Conservation (phyloP, 2,113 vertebrate species). For the Macheiramphus alcinus region DNA sequence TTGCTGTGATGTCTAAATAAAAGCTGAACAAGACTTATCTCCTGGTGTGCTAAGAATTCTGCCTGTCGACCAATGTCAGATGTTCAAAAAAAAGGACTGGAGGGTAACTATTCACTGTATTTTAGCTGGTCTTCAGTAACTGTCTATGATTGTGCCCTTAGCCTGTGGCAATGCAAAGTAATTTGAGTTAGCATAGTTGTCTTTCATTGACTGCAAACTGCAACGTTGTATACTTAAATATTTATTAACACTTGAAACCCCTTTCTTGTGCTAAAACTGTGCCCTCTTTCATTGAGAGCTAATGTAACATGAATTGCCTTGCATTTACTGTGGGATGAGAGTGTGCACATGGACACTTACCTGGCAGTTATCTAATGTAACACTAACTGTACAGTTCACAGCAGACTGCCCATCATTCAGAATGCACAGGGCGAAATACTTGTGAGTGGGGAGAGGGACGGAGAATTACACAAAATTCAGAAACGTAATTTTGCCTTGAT, state of each 20-base stretch:
- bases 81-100: neutral
- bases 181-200: neutral
- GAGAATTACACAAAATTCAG: neutral
- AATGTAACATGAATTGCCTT: neutral
- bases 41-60: conserved; percentile 10
- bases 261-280: neutral
- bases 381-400: neutral
- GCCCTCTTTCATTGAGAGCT: neutral
- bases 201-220: neutral
- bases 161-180: neutral
- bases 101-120: neutral
- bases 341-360: neutral
- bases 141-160: neutral
- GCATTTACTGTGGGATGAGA: neutral
- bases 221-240: neutral
- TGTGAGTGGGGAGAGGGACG: neutral
- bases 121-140: neutral
- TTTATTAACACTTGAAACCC: neutral
- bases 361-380: neutral
- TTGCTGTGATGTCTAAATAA: neutral
- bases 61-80: neutral
- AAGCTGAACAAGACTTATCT: neutral
- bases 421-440: neutral
- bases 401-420: neutral
- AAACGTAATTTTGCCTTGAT: neutral